phyloP scores from a whole-genome alignment of 2,113 vertebrate species.

The Cavia aperea region DNA sequence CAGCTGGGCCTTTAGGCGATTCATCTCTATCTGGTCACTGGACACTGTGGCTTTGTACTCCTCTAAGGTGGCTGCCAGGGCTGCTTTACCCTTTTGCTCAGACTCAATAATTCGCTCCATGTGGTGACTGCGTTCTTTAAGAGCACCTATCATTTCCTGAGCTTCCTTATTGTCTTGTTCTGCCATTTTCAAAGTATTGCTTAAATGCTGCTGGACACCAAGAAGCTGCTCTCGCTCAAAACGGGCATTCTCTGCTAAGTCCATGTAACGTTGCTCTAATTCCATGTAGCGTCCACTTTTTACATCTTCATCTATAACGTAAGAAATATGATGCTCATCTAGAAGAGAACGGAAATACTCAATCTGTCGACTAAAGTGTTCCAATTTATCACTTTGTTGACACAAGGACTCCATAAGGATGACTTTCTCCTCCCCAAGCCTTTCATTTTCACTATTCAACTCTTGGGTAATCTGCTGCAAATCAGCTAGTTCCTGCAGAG shows the following conservation, averaged over 20 bases:
- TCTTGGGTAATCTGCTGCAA: constrained; percentile 95
- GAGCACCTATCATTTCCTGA: constrained; percentile 88
- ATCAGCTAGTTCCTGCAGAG: constrained; percentile 91
- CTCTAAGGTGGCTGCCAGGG: constrained; percentile 82
- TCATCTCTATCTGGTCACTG: constrained; percentile 88
- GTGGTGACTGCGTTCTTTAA: constrained; percentile 93
- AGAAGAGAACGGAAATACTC: constrained; percentile 90
- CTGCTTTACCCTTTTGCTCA: constrained; percentile 84
- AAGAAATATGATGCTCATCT: constrained; percentile 89
- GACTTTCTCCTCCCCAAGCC: constrained; percentile 92
- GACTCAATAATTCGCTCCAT: constrained; percentile 91
- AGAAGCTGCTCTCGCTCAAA: constrained; percentile 94
- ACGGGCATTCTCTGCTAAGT: constrained; percentile 89
- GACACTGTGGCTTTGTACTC: constrained; percentile 86
- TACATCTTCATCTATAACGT: constrained; percentile 88
- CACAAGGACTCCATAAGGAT: constrained; percentile 96
- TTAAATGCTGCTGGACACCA: constrained; percentile 94
- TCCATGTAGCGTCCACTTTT: constrained; percentile 94
- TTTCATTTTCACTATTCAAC: constrained; percentile 92
- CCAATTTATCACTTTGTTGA: constrained; percentile 92
- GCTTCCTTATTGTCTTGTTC: constrained; percentile 96
- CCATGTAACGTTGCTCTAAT: constrained; percentile 91
- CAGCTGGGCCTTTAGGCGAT: constrained; percentile 85
- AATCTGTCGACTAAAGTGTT: constrained; percentile 88
- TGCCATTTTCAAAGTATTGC: constrained; percentile 95